Percentiles rank a stretch among this genome's conserved stretches.
phyloP scores from a whole-genome alignment of 2,113 vertebrate species.

The Lepidothrix coronata region DNA sequence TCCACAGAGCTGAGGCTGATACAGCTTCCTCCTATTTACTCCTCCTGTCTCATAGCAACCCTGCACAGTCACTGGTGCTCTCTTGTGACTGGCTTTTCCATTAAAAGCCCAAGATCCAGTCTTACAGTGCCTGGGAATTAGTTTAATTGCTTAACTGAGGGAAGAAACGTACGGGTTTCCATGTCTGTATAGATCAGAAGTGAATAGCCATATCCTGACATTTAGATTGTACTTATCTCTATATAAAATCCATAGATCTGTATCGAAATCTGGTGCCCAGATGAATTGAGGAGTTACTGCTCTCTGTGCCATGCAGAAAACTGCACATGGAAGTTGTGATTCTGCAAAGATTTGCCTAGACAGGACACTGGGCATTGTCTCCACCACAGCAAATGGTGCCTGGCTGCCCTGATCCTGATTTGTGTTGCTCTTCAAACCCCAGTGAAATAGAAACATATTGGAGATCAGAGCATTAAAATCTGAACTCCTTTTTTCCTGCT shows the following conservation, averaged over 20 bases:
- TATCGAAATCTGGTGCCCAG: background rate
- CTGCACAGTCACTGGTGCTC: slow-evolving; percentile 39
- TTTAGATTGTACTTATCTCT: background rate
- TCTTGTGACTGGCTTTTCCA: slow-evolving; percentile 31
- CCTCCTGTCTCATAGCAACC: slow-evolving; percentile 45
- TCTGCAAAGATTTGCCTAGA: background rate
- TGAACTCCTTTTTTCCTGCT: background rate
- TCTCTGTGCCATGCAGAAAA: background rate
- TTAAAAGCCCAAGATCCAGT: slow-evolving; percentile 15
- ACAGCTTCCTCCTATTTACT: slow-evolving; percentile 34
- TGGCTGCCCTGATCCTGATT: background rate
- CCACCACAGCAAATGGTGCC: background rate
- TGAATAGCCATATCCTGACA: slow-evolving; percentile 16
- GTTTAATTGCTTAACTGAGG: background rate
- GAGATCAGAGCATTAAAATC: background rate
- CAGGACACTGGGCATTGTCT: background rate
- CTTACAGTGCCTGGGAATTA: background rate
- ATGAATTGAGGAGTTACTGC: background rate
- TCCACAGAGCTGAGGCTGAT: background rate
- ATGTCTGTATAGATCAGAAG: background rate
- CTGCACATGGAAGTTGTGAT: background rate
- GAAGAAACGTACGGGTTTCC: background rate
- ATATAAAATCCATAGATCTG: background rate
- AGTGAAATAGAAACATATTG: background rate
- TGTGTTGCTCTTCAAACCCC: background rate